Evolutionary conservation across 92 coral and sea anemone species (phyloP).

Genomic region (Plumapathes pennacea): DNA sequence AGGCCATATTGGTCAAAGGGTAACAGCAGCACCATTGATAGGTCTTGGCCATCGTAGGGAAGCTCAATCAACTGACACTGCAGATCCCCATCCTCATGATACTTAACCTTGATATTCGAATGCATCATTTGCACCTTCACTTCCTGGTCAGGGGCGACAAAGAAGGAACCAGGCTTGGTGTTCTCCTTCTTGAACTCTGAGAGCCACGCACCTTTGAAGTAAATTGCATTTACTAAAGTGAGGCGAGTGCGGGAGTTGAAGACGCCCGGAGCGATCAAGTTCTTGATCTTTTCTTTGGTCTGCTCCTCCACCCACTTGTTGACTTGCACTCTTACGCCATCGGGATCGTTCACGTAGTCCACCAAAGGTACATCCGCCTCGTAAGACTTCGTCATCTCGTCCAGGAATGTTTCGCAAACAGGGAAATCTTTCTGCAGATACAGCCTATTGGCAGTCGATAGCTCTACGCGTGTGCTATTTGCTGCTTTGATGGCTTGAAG

Average conservation of each 20-base stretch:
- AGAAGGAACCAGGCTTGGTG: conserved; percentile 51
- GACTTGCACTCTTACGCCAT: conserved; percentile 64
- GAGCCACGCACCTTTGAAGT: conserved; percentile 89
- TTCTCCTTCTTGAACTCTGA: conserved; percentile 44
- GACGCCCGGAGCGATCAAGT: conserved; percentile 49
- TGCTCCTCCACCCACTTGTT: conserved; percentile 85
- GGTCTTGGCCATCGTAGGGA: conserved; percentile 57
- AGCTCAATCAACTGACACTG: conserved; percentile 71
- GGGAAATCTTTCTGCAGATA: conserved; percentile 65
- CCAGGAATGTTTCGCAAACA: conserved; percentile 60
- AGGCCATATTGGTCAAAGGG: conserved; percentile 75
- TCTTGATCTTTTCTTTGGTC: conserved; percentile 74
- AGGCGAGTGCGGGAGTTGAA: conserved; percentile 51
- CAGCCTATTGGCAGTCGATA: conserved; percentile 73
- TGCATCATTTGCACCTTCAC: conserved; percentile 73
- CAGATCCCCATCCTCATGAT: conserved; percentile 18
- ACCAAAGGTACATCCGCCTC: conserved; percentile 74
- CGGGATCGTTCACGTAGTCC: conserved; percentile 64
- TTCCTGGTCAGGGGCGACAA: conserved; percentile 33
- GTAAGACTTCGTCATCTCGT: conserved; percentile 49
- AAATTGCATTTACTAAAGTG: conserved; percentile 81
- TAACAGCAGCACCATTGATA: conserved; percentile 79
- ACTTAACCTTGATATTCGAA: conserved; percentile 44
- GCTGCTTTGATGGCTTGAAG: conserved; percentile 46
- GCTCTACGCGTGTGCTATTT: conserved; percentile 42